Base-by-base conservation (phyloP, 1,140 invertebrate species). In the Drosophila subpulchrella region DNA sequence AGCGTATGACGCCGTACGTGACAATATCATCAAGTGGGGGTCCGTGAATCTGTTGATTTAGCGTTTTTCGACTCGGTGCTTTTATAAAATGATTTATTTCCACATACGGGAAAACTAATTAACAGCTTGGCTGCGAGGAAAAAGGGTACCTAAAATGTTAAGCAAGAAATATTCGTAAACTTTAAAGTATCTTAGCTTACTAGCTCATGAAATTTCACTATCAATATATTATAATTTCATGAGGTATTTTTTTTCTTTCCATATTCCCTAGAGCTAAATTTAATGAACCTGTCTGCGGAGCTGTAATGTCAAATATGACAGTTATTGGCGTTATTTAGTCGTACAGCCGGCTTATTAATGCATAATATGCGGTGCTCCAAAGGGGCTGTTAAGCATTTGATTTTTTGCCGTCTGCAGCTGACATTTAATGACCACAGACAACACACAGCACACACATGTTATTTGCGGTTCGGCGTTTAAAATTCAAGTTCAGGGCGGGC, bases 401-500 rank as follows among this genome's bases (percentile, higher is more conserved):
- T 75, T 75, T 72, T 82, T 54, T 20, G 8, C 30, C 48, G 70
- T 48, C 68, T 88, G 83, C 57, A 58, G 73, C 75, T 88, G 82
- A 85, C 83, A 88, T 85, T 88, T 85, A 85, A 85, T 85, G 83
- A 88, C 82, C 82, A 55, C 82, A 85, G 47, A 72, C 75, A 83
- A 74, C 77, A 73, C 20, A 15, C 10, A 68, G 74, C 59, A 61
- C 36, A 38, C 59, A 82, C 75, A 75, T 81, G 83, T 65, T 85
- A 63, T 81, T 76, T 85, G 81, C 65, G 82, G 81, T 75, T 48
- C 55, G 51, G 61, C 65, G 81, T 85, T 85, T 82, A 88, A 88
- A 88, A 85, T 85, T 85, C 82, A 85, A 85, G 82, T 85, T 85
- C 83, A 85, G 50, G 47, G 24, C 62, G 39, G 60, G 48, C 20